Percentiles rank a stretch among this genome's conserved stretches.
These are phyloP conservation scores for Triplophysa siluroides DNA, from an alignment of 2,113 vertebrate species.

Conservation along the genomic window DNA sequence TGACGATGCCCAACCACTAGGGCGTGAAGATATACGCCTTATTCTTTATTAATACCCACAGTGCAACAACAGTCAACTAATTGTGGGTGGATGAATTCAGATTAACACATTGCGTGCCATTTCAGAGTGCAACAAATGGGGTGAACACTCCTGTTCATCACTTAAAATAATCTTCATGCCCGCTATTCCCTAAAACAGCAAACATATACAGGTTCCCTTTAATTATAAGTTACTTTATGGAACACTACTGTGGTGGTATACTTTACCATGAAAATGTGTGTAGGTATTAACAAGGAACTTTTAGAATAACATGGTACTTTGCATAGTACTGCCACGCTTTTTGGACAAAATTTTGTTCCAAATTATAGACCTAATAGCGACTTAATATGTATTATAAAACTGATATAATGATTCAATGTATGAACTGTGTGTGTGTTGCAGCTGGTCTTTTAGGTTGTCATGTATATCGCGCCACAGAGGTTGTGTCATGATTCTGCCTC, in stretches of 20 bases:
- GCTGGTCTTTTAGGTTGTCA: not conserved
- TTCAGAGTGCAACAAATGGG: not conserved
- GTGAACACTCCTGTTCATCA: not conserved
- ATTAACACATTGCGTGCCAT: not conserved
- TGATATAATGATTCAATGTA: too few species aligned
- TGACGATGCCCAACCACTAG: not conserved
- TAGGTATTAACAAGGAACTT: too few species aligned
- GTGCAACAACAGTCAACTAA: not conserved
- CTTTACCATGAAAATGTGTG: not conserved
- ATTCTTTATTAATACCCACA: not conserved
- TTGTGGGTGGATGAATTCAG: not conserved
- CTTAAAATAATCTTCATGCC: not conserved
- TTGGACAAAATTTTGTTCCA: too few species aligned
- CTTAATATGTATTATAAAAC: too few species aligned
- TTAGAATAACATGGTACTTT: too few species aligned
- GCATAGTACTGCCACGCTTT: too few species aligned
- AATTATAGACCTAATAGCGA: too few species aligned
- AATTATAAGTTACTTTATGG: not conserved
- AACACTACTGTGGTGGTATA: too few species aligned
- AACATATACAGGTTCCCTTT: not conserved
- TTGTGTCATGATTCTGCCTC: too few species aligned
- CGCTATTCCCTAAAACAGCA: not conserved
- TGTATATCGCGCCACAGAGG: slow-evolving; percentile 21
- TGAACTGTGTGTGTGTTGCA: too few species aligned
- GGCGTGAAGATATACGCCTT: not conserved